Percentiles rank a stretch among this genome's conserved stretches.
Conservation (phyloP, 2,113 vertebrate species). For the Tympanuchus pallidicinctus region DNA sequence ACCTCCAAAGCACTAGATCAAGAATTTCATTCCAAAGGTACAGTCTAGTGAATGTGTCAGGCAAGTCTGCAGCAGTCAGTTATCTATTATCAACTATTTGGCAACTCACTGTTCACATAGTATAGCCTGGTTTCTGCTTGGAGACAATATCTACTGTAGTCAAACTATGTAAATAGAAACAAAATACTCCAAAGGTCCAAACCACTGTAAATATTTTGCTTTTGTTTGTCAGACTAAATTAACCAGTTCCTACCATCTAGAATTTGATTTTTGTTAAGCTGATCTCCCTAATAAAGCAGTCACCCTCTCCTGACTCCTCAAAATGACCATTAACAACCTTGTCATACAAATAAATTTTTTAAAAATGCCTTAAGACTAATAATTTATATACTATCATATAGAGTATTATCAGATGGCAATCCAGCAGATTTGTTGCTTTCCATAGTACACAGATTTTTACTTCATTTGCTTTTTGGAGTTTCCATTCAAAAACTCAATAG, state of each 20-base stretch:
- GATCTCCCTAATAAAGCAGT: background rate
- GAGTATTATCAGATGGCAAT: background rate
- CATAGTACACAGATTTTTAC: background rate
- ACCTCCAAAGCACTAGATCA: background rate
- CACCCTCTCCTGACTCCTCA: background rate
- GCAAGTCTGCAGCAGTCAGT: background rate
- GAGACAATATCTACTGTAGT: slow-evolving; percentile 17
- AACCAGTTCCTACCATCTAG: background rate
- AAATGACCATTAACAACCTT: background rate
- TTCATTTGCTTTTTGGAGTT: background rate
- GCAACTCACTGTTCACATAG: slow-evolving; percentile 20
- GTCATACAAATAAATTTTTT: background rate
- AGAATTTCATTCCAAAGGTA: background rate
- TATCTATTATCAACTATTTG: background rate
- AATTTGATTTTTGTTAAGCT: background rate
- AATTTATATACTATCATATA: background rate
- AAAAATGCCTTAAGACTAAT: background rate
- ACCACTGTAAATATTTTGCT: background rate
- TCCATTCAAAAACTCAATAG: background rate
- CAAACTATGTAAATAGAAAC: slow-evolving; percentile 37
- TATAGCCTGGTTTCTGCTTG: slow-evolving; percentile 21
- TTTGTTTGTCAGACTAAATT: slow-evolving; percentile 24
- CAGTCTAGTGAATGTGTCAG: background rate
- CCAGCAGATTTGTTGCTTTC: background rate
- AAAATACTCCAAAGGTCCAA: background rate